Base-by-base conservation (phyloP, 2,888 invertebrate species). In the Molorchus minor region DNA sequence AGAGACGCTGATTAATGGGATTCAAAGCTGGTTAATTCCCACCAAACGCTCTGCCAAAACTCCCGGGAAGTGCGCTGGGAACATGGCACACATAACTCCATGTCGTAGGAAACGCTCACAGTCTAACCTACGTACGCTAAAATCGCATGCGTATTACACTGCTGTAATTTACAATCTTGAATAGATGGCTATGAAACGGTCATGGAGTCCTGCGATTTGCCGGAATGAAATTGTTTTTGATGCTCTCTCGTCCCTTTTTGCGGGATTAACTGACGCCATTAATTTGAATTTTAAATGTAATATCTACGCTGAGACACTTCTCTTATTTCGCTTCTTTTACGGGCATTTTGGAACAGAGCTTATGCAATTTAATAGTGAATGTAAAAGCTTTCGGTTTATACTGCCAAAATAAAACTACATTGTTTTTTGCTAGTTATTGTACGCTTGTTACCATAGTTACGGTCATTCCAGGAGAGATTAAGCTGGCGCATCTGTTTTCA, bases 1-100 rank as follows among this genome's bases (percentile, higher is more conserved):
- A 75, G 72, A 82, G 86, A 86, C 86, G 85, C 86, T 87, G 87
- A 87, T 87, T 87, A 87, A 87, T 87, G 86, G 83, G 86, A 86
- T 84, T 85, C 86, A 85, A 86, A 87, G 86, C 87, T 80, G 81
- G 81, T 83, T 84, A 85, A 86, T 86, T 84, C 86, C 85, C 80
- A 84, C 83, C 81, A 84, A 85, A 86, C 85, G 83, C 84, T 82
- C 80, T 79, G 75, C 79, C 80, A 80, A 80, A 81, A 80, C 81
- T 80, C 80, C 80, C 83, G 83, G 80, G 82, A 75, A 65, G 80
- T 56, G 58, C 58, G 70, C 65, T 73, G 67, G 77, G 77, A 75
- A 69, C 72, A 74, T 76, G 73, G 71, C 69, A 25, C 41, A 30
- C 15, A 13, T 7, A 2, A 13, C 36, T 40, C 44, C 44, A 36